Base-by-base conservation (phyloP, 2,797 vertebrate genomes). In the Peromyscus attwateri region DNA sequence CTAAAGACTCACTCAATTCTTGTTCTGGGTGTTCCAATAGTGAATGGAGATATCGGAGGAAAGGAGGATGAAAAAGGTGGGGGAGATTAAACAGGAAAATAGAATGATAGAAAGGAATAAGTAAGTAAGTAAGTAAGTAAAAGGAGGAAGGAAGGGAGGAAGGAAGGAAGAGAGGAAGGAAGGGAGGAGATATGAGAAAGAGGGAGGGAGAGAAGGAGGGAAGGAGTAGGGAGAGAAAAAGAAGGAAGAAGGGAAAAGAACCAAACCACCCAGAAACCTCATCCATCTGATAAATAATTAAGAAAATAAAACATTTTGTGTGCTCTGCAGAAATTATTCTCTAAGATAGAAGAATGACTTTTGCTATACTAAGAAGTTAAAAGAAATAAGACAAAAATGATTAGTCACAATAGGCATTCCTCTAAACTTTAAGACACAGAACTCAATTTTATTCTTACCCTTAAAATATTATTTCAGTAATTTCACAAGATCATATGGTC, bases 221-320 rank as follows among this genome's bases (percentile, higher is more conserved):
- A 62, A 52, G n/a, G 16, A 57, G 3, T 14, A 31, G 25, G n/a
- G 3, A 12, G 4, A 71, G 11, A 10, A 60, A 4, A 37, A 9
- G 23, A 40, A 43, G 37, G 27, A 77, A 62, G 12, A 89, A 60
- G 43, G 1, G 8, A 19, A 62, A 29, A 40, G 2, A 62, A 3
- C 2, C 2, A 80, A 70, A 62, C 17, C 27, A 71, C 40, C 10
- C 76, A 14, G 40, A 91, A 75, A 88, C 1, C 3, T 62, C 70
- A 90, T 60, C 9, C n/a, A 76, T 84, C 8, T 82, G 37, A 94
- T 52, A 71, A 1, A 96, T 3, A 57, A 83, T 23, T 87, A 83
- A 46, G 62, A 77, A 79, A 70, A 75, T 57, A 88, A 66, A 49
- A n/a, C 23, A 49, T 31, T 92, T 96, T 80, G 46, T 83, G 68